phyloP scores from a whole-genome alignment of 2,797 vertebrate species.

The Anguilla marmorata region DNA sequence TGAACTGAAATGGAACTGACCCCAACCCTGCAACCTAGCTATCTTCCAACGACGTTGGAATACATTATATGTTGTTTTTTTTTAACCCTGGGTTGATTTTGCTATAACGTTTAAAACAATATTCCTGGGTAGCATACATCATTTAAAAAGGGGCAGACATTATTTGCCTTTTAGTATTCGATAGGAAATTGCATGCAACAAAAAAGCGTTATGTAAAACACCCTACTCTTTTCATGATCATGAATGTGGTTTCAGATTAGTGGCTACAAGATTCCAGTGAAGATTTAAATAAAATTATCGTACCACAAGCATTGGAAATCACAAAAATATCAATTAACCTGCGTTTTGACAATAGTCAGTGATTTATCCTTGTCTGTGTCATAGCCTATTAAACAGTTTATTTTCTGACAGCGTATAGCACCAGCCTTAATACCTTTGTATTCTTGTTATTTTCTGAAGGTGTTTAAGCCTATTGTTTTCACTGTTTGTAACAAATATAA shows the following conservation, averaged over 20 bases:
- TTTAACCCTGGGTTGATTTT: not conserved
- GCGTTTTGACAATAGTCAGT: not conserved
- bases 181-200: slow-evolving; percentile 40
- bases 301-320: slow-evolving; percentile 2
- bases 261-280: not conserved
- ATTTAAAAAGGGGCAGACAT: slow-evolving; percentile 14
- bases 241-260: slow-evolving; percentile 32
- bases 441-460: not conserved
- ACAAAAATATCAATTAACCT: not conserved
- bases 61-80: no score
- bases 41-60: no score
- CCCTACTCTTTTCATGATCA: slow-evolving; percentile 3
- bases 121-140: slow-evolving; percentile 32
- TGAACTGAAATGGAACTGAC: no score
- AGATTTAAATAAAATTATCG: slow-evolving; percentile 14
- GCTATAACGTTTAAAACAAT: not conserved
- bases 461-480: not conserved
- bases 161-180: slow-evolving; percentile 34
- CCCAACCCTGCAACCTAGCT: no score
- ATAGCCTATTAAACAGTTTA: no score
- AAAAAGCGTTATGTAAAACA: slow-evolving; percentile 38
- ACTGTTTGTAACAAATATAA: no score
- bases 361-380: not conserved
- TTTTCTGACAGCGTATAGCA: not conserved
- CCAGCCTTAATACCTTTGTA: not conserved